phyloP scores from a whole-genome alignment of 2,797 vertebrate genomes.

The Gymnocypris eckloni region DNA sequence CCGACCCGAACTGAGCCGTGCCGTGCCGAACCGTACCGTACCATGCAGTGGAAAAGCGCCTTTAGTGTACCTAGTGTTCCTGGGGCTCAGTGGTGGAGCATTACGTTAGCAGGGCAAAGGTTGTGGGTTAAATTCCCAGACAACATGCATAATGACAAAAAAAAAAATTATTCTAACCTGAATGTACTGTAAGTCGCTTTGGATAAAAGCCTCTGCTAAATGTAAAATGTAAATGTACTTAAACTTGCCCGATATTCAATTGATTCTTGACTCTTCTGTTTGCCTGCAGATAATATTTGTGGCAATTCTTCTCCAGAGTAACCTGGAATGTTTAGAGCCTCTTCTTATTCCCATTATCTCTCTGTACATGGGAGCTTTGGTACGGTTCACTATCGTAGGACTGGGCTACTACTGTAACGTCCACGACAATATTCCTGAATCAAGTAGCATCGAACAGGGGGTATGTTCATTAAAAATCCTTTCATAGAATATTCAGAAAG shows the following conservation, averaged over 20 bases:
- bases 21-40: too few relatives aligned
- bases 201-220: too few relatives aligned
- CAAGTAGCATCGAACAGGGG: constrained; percentile 91
- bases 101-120: too few relatives aligned
- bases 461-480: constrained; percentile 70
- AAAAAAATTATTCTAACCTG: too few relatives aligned
- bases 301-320: constrained; percentile 95
- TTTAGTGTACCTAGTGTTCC: too few relatives aligned
- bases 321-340: constrained; percentile 93
- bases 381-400: constrained; percentile 92
- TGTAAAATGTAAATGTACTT: neutral
- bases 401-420: constrained; percentile 96
- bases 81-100: too few relatives aligned
- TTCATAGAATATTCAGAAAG: neutral
- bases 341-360: constrained; percentile 96
- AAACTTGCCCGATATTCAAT: neutral
- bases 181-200: too few relatives aligned
- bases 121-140: too few relatives aligned
- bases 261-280: constrained; percentile 26
- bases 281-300: constrained; percentile 92
- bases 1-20: too few relatives aligned
- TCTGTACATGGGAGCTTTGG: constrained; percentile 96
- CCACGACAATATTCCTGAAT: constrained; percentile 91
- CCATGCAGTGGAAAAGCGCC: too few relatives aligned
- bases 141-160: too few relatives aligned